phyloP scores from a whole-genome alignment of 2,888 invertebrate genomes.

The Meloe dianella region DNA sequence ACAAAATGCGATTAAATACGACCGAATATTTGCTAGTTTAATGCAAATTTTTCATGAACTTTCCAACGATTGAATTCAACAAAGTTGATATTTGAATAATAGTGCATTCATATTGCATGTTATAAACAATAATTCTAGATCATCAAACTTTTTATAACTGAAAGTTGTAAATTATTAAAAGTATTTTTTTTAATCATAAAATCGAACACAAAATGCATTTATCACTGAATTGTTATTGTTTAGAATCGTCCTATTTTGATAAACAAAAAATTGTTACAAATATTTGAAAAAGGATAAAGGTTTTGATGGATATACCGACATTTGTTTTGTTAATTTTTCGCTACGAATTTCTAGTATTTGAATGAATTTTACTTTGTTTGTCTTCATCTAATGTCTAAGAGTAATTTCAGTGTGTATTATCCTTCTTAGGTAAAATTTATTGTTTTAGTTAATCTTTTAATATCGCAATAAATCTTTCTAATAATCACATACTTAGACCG shows the following conservation, averaged over 20 bases:
- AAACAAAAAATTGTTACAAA: neutral
- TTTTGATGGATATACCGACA: neutral
- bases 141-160: neutral
- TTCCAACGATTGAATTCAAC: neutral
- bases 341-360: neutral
- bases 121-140: too few relatives aligned
- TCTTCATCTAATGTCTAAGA: neutral
- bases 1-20: neutral
- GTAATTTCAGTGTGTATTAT: conserved; percentile 11
- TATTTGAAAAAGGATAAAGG: neutral
- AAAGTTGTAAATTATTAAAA: neutral
- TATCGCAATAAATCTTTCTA: conserved; percentile 30
- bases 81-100: neutral
- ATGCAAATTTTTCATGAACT: neutral
- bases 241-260: neutral
- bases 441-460: conserved; percentile 25
- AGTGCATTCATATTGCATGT: neutral
- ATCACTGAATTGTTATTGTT: neutral
- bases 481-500: conserved; percentile 29
- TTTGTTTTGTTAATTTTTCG: neutral
- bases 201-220: neutral
- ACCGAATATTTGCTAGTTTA: neutral
- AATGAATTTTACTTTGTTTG: neutral
- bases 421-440: conserved; percentile 28
- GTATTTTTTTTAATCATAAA: neutral